Percentiles rank a stretch among this genome's conserved stretches.
Evolutionary conservation across 2,113 vertebrate genomes (phyloP).

Genomic region (Zingel zingel): DNA sequence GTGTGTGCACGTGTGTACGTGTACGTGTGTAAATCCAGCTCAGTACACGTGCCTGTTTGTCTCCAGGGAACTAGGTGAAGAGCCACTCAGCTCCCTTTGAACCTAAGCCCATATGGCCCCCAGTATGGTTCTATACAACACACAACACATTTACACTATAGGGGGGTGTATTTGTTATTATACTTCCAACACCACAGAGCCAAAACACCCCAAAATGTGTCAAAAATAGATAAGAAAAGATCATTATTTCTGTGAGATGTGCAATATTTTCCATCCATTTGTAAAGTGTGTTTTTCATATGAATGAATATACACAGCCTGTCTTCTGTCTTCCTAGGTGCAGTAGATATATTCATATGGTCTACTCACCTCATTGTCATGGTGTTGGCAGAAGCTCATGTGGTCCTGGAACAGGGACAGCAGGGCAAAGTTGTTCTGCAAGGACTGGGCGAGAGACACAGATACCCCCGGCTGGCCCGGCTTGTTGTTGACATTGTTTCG

Average conservation of each 20-base stretch:
- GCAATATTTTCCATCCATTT: not conserved
- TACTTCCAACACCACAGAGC: not conserved
- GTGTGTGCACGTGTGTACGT: constrained; percentile 45
- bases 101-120: constrained; percentile 76
- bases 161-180: not conserved
- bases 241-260: not conserved
- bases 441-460: constrained; percentile 84
- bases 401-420: constrained; percentile 89
- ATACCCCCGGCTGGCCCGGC: constrained; percentile 52
- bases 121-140: constrained; percentile 59
- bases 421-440: constrained; percentile 89
- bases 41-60: constrained; percentile 69
- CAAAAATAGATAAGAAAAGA: not conserved
- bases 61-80: constrained; percentile 80
- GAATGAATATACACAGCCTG: too few relatives aligned
- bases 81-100: constrained; percentile 79
- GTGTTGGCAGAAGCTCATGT: constrained; percentile 88
- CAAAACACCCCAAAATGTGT: not conserved
- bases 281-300: not conserved
- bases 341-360: too few relatives aligned
- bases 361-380: constrained; percentile 87
- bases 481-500: constrained; percentile 70
- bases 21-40: constrained; percentile 67
- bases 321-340: not conserved
- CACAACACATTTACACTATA: constrained; percentile 51